Evolutionary conservation across 2,113 vertebrate genomes (phyloP), one percentile per base, ranked within the genome.

Genomic region (Triplophysa rosa): DNA sequence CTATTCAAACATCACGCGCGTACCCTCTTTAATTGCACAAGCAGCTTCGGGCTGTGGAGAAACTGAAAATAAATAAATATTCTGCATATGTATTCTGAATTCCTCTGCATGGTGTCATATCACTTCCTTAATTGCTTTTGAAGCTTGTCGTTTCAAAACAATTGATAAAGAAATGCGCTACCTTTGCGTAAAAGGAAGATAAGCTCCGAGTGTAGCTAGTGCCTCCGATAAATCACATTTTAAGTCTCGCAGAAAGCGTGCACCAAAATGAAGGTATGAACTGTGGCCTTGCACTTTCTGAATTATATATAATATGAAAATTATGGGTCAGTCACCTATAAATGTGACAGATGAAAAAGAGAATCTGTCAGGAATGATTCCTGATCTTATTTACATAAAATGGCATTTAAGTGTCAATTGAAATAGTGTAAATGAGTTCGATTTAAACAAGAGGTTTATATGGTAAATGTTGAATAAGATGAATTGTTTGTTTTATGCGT

Each of bases 1-100:
- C 91, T 90, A 90, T 90, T 84, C 89, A 89, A 91, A 88, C 86
- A 86, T 78, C 65, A 87, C 61, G 87, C 83, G 71, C 85, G 84
- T 72, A 59, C 82, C 63, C 70, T 80, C 73, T 76, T 84, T 89
- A 89, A 90, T 91, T 89, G 88, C 87, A 85, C 84, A 87, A 70
- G 85, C 74, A 77, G 90, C 90, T 90, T 37, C 71, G 84, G 90
- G 90, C 83, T 75, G 74, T 84, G 80, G 80, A 79, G n/a, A 71
- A 75, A 71, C 21, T 37, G 2, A 40, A 87, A 84, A 84, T 84
- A 80, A 82, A 82, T 82, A 82, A 86, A 86, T 83, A 80, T 85
- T 84, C 83, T 86, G 58, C 81, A 77, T 85, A 82, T 70, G 63
- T 84, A 80, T 88, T 88, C 67, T 82, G 83, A 88, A 67, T 73